Conservation (phyloP, 2,113 vertebrate species). For the Bubo scandiacus region DNA sequence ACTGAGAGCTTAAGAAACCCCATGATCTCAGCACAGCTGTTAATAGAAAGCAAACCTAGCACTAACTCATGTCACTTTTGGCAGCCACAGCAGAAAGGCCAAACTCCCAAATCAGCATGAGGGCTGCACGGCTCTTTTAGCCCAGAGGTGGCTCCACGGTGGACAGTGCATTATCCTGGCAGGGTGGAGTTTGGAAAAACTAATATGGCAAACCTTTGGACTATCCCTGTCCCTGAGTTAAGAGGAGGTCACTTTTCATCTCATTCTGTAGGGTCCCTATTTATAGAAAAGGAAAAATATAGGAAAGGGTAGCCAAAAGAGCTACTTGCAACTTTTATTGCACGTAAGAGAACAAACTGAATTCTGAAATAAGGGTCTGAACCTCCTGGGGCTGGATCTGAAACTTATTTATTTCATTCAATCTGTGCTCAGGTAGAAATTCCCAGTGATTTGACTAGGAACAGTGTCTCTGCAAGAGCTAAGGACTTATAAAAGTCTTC, state of each 20-base stretch:
- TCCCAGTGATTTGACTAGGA: background rate
- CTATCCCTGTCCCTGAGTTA: background rate
- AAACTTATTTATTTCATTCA: background rate
- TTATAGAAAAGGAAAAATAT: background rate
- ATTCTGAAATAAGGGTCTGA: background rate
- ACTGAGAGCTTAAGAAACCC: constrained; percentile 58
- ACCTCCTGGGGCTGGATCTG: background rate
- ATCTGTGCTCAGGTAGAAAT: background rate
- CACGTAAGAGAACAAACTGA: background rate
- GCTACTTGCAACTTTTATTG: background rate
- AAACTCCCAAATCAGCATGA: constrained; percentile 49
- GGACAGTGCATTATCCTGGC: background rate
- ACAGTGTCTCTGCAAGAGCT: background rate
- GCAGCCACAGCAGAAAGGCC: constrained; percentile 47
- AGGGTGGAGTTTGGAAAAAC: constrained; percentile 28
- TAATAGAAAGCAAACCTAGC: constrained; percentile 58
- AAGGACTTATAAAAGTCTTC: background rate
- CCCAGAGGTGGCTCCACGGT: background rate
- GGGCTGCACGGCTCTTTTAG: constrained; percentile 29
- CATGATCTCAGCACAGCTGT: constrained; percentile 63
- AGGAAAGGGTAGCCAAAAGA: background rate
- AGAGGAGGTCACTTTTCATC: background rate
- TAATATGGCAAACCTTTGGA: background rate
- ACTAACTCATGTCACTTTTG: constrained; percentile 57
- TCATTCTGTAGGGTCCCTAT: background rate